Evolutionary conservation across 2,113 vertebrate species (phyloP).

Genomic region (Tauraco erythrolophus): DNA sequence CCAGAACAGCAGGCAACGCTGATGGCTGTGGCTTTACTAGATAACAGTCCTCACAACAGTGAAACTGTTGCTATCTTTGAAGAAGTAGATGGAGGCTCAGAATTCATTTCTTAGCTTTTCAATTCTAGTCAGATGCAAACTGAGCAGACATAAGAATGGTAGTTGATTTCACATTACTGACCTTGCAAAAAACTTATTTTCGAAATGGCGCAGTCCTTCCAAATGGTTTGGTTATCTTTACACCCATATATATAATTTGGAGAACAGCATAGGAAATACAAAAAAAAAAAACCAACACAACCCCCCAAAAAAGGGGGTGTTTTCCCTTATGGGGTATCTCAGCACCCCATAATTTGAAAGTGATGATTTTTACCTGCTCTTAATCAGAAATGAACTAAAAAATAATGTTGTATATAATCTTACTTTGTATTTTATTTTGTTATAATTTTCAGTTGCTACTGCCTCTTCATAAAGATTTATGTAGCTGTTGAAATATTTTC

Average conservation of each 20-base stretch:
- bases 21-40: not conserved
- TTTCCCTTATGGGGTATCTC: no score
- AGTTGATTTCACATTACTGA: slow-evolving; percentile 26
- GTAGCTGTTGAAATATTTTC: not conserved
- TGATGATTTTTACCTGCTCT: not conserved
- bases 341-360: not conserved
- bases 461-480: not conserved
- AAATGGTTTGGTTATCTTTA: slow-evolving; percentile 12
- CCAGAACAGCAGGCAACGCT: not conserved
- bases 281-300: not conserved
- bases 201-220: not conserved
- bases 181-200: not conserved
- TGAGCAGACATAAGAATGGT: not conserved
- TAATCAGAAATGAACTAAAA: not conserved
- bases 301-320: no score
- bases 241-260: not conserved
- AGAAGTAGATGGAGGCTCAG: not conserved
- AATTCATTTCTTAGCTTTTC: not conserved
- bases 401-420: not conserved
- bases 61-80: not conserved
- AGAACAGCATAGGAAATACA: not conserved
- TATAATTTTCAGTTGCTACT: not conserved
- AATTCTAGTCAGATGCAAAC: slow-evolving; percentile 17
- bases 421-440: not conserved
- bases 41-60: not conserved